Evolutionary conservation across 1,140 invertebrate species (phyloP), one percentile per base, ranked within the genome.

Genomic region (Hypsibius dujardini): DNA sequence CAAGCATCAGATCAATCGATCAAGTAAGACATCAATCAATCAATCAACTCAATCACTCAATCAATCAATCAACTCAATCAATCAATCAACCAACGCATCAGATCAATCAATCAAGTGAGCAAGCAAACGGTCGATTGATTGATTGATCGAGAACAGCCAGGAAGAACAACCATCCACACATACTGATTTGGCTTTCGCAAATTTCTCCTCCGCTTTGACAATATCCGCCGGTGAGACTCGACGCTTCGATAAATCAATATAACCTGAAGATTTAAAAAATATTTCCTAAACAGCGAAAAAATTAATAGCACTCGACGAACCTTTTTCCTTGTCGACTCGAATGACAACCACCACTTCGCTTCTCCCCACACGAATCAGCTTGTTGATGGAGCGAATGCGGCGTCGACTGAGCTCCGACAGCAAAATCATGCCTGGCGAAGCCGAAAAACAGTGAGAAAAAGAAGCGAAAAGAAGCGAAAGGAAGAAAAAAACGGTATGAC

Each of bases 301-400:
- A 71, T 72, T 45, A 56, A 14, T 2, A 69, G 47, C 71, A 75
- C 28, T 47, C 40, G 60, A 70, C 72, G 76, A 80, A 91, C 91
- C 95, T 86, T 98, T 98, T 76, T 98, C 93, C 85, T 96, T 95
- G 78, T 99, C 95, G 3, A 99, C 96, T 82, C 96, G 86, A 79
- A 99, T 98, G 50, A 99, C 96, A 69, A 98, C 94, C 47, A 98
- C 95, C 72, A 95, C 95, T 82, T 99, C 96, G 72, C 89, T 97
- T 82, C 97, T 90, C 47, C 95, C 96, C 67, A 99, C 93, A 75
- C 95, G 85, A 79, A 99, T 98, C 71, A 99, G 84, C 85, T 98
- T 99, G 81, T 98, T 99, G 75, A 99, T 98, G 59, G 95, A 98
- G 74, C 96, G 85, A 75, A 99, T 99, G 85, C 96, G 90, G 82